These are phyloP conservation scores for Drosophila asahinai DNA, from an alignment of 1,140 invertebrate genomes.

Conservation along the genomic window DNA sequence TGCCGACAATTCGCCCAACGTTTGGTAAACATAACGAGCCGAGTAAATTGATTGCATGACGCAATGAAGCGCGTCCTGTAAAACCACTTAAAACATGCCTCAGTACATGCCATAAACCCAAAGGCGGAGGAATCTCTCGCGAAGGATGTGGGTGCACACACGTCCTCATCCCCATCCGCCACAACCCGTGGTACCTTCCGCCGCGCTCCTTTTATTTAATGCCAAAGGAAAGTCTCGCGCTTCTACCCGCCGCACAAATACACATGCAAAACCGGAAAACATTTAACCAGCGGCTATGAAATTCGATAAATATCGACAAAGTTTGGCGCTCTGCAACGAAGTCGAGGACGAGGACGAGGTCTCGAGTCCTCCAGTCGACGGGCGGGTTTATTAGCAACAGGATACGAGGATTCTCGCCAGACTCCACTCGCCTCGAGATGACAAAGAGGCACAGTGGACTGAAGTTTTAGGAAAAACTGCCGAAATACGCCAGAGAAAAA, in stretches of 20 bases:
- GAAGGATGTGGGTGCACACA: slow-evolving; percentile 39
- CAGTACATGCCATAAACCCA: slow-evolving; percentile 82
- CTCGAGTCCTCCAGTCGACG: slow-evolving; percentile 38
- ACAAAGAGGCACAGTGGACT: slow-evolving; percentile 30
- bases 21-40: slow-evolving; percentile 78
- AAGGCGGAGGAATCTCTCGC: slow-evolving; percentile 51
- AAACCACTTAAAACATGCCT: slow-evolving; percentile 85
- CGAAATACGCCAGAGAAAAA: neutral
- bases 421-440: slow-evolving; percentile 9
- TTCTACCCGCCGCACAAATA: slow-evolving; percentile 17
- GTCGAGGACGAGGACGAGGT: slow-evolving; percentile 29
- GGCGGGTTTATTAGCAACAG: slow-evolving; percentile 79
- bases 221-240: slow-evolving; percentile 36
- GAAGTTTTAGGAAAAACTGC: too few species aligned
- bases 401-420: slow-evolving; percentile 44
- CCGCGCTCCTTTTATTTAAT: slow-evolving; percentile 17
- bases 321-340: slow-evolving; percentile 57
- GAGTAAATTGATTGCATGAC: slow-evolving; percentile 82
- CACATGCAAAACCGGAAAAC: slow-evolving; percentile 72
- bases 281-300: slow-evolving; percentile 79
- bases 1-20: slow-evolving; percentile 61
- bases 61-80: slow-evolving; percentile 85
- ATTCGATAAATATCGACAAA: slow-evolving; percentile 83
- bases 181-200: neutral
- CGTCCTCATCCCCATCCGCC: slow-evolving; percentile 1